phyloP scores from a whole-genome alignment of 2,113 vertebrate genomes.

The Rutilus rutilus region DNA sequence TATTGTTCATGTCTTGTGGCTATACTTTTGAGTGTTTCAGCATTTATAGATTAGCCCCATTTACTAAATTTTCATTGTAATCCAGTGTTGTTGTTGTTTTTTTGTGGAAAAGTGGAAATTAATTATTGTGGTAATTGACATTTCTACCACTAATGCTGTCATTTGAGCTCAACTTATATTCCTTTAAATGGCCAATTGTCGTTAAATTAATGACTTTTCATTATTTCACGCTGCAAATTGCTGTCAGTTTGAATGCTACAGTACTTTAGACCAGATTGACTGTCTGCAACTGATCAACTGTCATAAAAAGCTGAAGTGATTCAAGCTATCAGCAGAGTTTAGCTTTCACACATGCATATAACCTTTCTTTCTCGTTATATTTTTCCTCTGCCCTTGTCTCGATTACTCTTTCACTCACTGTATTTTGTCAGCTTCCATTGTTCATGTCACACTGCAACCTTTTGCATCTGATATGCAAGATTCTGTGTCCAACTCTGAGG shows the following conservation, averaged over 20 bases:
- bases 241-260: background rate
- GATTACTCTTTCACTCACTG: background rate
- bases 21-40: background rate
- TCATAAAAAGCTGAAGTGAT: background rate
- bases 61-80: background rate
- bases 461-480: slow-evolving; percentile 2
- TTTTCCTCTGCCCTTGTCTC: background rate
- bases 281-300: background rate
- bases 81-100: background rate
- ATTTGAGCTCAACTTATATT: background rate
- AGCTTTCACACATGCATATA: background rate
- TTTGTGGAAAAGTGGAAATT: background rate
- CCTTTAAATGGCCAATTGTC: background rate
- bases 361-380: background rate
- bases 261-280: background rate
- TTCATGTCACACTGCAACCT: slow-evolving; percentile 12
- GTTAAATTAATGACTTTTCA: background rate
- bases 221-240: background rate
- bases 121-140: background rate
- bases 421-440: slow-evolving; percentile 8
- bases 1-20: background rate
- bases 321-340: background rate
- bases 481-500: background rate
- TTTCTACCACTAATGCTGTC: background rate
- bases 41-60: background rate